A percentile compares a stretch with the other conserved stretches of the same genome.
Evolutionary conservation across 1,140 invertebrate species (phyloP).

Genomic region (Drosophila guanche): DNA sequence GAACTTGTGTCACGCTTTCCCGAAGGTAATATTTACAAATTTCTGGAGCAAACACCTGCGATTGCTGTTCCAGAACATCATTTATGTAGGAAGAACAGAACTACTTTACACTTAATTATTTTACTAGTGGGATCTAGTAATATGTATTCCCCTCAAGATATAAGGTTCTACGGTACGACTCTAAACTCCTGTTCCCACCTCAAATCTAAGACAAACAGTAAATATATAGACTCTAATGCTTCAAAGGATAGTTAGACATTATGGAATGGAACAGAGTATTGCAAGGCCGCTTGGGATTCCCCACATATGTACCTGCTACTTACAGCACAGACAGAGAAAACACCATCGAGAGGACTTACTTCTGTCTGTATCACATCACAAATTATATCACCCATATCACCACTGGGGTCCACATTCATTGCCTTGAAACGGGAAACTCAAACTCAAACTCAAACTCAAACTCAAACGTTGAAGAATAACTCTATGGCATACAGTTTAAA

Average conservation of each 20-base stretch:
- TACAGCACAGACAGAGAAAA: no score
- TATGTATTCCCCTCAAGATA: no score
- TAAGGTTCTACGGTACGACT: no score
- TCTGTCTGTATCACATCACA: neutral
- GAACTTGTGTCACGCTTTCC: slow-evolving; percentile 58
- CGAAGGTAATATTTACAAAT: slow-evolving; percentile 43
- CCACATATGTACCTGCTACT: no score
- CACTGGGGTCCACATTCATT: no score
- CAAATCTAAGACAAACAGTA: no score
- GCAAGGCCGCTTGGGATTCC: no score
- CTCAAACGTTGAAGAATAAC: neutral
- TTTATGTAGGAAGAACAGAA: slow-evolving; percentile 28
- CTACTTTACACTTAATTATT: slow-evolving; percentile 2
- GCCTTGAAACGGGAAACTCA: neutral
- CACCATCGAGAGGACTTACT: no score
- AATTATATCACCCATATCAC: slow-evolving; percentile 35
- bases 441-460: neutral
- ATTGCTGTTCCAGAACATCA: neutral
- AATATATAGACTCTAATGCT: no score
- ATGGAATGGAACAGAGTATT: no score
- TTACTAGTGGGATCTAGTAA: slow-evolving; percentile 3
- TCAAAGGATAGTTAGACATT: no score
- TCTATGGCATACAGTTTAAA: slow-evolving; percentile 8
- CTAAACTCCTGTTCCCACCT: no score
- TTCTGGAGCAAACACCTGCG: slow-evolving; percentile 7